These are phyloP conservation scores for Spilogale gracilis DNA, from an alignment of 2,113 vertebrate genomes.

Conservation along the genomic window DNA sequence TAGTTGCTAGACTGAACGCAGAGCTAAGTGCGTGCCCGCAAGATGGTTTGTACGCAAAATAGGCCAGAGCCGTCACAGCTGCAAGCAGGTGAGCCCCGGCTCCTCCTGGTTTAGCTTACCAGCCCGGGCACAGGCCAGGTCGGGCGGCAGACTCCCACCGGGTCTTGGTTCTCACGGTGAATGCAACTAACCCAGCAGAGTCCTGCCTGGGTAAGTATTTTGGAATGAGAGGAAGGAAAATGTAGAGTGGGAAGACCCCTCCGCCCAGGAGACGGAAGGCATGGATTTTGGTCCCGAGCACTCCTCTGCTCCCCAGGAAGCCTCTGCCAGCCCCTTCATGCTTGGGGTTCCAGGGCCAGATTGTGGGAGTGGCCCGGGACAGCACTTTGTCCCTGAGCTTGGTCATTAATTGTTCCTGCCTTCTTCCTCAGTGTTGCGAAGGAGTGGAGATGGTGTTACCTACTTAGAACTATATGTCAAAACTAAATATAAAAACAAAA, in stretches of 20 bases:
- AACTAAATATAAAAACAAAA: not conserved
- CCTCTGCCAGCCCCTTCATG: not conserved
- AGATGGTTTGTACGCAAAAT: no score
- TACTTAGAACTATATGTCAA: not conserved
- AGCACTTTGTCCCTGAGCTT: not conserved
- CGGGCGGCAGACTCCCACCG: not conserved
- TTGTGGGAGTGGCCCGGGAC: not conserved
- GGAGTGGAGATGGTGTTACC: not conserved
- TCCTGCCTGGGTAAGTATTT: not conserved
- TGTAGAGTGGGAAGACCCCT: not conserved
- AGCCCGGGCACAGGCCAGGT: not conserved
- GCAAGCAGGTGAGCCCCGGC: accelerated
- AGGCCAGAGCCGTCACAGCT: no score
- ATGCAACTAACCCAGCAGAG: no score
- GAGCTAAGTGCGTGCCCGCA: not conserved
- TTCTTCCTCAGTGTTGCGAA: not conserved
- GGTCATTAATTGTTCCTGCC: not conserved
- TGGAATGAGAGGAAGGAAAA: not conserved
- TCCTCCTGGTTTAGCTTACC: not conserved
- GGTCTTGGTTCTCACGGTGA: not conserved
- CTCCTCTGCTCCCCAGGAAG: not conserved
- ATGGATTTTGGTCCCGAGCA: accelerated
- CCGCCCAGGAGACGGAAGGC: not conserved
- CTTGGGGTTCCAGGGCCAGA: not conserved
- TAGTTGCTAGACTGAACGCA: not conserved